Base-by-base conservation (phyloP, 1,140 invertebrate species). In the Linepithema humile region DNA sequence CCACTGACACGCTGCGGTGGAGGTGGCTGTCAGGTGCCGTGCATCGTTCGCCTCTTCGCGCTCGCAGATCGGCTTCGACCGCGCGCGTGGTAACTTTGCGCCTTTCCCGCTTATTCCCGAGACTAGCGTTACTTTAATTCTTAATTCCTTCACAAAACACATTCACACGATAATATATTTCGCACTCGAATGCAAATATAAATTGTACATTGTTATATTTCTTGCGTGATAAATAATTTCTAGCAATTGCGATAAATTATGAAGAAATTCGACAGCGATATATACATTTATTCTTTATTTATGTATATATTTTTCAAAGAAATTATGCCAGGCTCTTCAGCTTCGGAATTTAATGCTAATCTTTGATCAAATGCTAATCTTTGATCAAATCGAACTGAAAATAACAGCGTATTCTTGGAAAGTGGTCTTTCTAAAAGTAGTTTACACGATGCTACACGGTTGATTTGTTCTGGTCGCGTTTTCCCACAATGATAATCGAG, bases 1-100 rank as follows among this genome's bases (percentile, higher is more conserved):
- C 87, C 90, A 87, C 48, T 29, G 10, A 17, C n/a, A n/a, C 32
- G 48, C 53, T n/a, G 3, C 17, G 15, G 20, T 65, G 65, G 80
- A 77, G 82, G 69, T 78, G 62, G 50, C 32, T 50, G 69, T 89
- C 88, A 89, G 84, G 89, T 89, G 82, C 86, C 57, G 59, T 55
- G 82, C 67, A 87, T 90, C 78, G 80, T 57, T 82, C 72, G 78
- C 75, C 74, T 55, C n/a, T 45, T 83, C 45, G 5, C 29, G 55
- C 72, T 75, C 83, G 83, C 89, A 91, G 89, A 91, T 83, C 78
- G 43, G 55, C 75, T 40, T 62, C 85, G 86, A 67, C 85, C 85
- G 45, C 77, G 84, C 82, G 74, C 55, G 64, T 26, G 83, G 80
- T 23, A 57, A 73, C 83, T 74, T 90, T n/a, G 5, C 53, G 10